Conservation (phyloP, 1,140 invertebrate species). For the Ephestia elutella region DNA sequence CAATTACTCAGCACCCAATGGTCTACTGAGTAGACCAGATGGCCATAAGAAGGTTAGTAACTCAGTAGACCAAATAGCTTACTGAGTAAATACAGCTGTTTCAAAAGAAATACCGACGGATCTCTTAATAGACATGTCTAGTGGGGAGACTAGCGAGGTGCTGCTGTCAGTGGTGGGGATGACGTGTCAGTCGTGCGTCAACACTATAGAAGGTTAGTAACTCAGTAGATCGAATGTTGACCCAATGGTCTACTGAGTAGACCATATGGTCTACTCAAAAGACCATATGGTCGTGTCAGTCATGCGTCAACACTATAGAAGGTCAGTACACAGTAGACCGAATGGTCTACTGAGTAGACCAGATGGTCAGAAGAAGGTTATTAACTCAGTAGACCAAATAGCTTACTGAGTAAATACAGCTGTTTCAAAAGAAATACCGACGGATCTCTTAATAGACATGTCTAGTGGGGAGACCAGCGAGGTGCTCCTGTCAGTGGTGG, state of each 20-base stretch:
- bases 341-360: too few species aligned
- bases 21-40: too few species aligned
- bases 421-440: conserved; percentile 56
- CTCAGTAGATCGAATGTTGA: too few species aligned
- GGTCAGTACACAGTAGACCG: conserved; percentile 50
- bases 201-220: conserved; percentile 79
- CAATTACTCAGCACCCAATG: conserved; percentile 17
- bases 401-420: conserved; percentile 18
- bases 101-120: conserved; percentile 56
- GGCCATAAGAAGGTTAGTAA: too few species aligned
- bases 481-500: conserved; percentile 77
- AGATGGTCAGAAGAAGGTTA: too few species aligned
- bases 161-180: conserved; percentile 82
- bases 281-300: conserved; percentile 85
- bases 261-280: too few species aligned
- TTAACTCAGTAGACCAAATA: too few species aligned
- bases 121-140: conserved; percentile 55
- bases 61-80: too few species aligned
- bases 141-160: conserved; percentile 28
- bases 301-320: conserved; percentile 87
- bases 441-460: conserved; percentile 60
- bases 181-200: conserved; percentile 89
- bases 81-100: conserved; percentile 32
- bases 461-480: conserved; percentile 30
- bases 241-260: too few species aligned